These are phyloP conservation scores for Pseudomyrmex concolor DNA, from an alignment of 1,140 invertebrate species.

Conservation along the genomic window DNA sequence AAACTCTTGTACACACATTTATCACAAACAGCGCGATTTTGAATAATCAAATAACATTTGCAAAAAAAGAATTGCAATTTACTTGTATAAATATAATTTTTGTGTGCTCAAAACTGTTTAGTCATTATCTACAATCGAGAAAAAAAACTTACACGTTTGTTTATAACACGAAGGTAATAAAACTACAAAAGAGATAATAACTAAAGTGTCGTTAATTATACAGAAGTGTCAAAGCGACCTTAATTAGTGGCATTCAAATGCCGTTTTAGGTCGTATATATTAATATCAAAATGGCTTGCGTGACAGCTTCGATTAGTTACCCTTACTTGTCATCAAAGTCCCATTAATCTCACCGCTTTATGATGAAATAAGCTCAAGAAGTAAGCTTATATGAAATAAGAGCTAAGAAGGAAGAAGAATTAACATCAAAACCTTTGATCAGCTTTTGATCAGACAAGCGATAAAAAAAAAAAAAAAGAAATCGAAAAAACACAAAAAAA, in stretches of 20 bases:
- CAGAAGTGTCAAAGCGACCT: conserved; percentile 35
- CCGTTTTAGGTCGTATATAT: conserved; percentile 56
- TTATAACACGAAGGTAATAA: neutral
- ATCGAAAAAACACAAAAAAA: neutral
- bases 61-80: neutral
- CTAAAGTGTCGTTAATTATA: conserved; percentile 27
- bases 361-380: conserved; percentile 30
- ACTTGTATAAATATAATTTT: neutral
- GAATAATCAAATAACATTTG: too few species aligned
- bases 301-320: conserved; percentile 59
- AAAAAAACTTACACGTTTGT: neutral
- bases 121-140: neutral
- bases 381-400: conserved; percentile 28
- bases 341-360: conserved; percentile 52
- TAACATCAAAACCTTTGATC: conserved; percentile 7
- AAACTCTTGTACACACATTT: neutral
- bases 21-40: neutral
- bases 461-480: neutral
- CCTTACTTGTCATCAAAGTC: conserved; percentile 57
- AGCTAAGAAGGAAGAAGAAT: neutral
- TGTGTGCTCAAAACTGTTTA: neutral
- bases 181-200: conserved; percentile 20
- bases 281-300: conserved; percentile 56
- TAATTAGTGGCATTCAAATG: conserved; percentile 52
- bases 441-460: neutral